Conservation (phyloP, 1,140 invertebrate species). For the Metaphire vulgaris region DNA sequence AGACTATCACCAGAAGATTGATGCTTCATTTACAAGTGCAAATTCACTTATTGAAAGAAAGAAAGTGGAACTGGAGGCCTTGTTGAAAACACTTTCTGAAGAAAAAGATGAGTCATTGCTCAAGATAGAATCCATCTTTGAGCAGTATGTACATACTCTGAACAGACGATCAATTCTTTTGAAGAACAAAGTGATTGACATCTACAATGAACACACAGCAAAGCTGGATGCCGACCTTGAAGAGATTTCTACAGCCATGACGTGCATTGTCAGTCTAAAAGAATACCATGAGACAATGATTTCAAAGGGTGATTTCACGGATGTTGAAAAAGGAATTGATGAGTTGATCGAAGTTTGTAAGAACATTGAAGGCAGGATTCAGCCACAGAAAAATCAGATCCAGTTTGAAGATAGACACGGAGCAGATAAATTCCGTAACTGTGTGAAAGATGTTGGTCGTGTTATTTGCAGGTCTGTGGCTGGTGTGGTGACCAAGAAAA, state of each 20-base stretch:
- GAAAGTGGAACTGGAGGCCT: slow-evolving; percentile 30
- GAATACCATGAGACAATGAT: slow-evolving; percentile 28
- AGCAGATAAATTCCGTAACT: slow-evolving; percentile 22
- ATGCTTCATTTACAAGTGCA: slow-evolving; percentile 26
- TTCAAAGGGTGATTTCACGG: slow-evolving; percentile 15
- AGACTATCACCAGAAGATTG: slow-evolving; percentile 30
- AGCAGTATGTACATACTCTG: slow-evolving; percentile 25
- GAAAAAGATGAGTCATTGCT: slow-evolving; percentile 29
- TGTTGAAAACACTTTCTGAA: slow-evolving; percentile 25
- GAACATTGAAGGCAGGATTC: slow-evolving; percentile 24
- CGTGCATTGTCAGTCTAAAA: slow-evolving; percentile 31
- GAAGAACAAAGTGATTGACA: slow-evolving; percentile 32
- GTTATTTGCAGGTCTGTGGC: slow-evolving; percentile 6
- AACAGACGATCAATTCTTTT: slow-evolving; percentile 25
- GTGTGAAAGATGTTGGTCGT: slow-evolving; percentile 27
- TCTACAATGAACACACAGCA: slow-evolving; percentile 27
- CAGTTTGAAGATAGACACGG: slow-evolving; percentile 29
- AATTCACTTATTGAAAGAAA: slow-evolving; percentile 28
- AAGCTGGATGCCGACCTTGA: slow-evolving; percentile 24
- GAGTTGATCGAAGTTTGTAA: slow-evolving; percentile 26
- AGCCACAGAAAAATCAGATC: slow-evolving; percentile 27
- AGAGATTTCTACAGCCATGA: slow-evolving; percentile 30
- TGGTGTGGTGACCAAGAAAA: background rate
- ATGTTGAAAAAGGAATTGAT: slow-evolving; percentile 23
- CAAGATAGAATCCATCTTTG: slow-evolving; percentile 27